Percentiles rank a stretch among this genome's conserved stretches.
phyloP scores from a whole-genome alignment of 1,140 invertebrate species.

The Lepidostoma basale region DNA sequence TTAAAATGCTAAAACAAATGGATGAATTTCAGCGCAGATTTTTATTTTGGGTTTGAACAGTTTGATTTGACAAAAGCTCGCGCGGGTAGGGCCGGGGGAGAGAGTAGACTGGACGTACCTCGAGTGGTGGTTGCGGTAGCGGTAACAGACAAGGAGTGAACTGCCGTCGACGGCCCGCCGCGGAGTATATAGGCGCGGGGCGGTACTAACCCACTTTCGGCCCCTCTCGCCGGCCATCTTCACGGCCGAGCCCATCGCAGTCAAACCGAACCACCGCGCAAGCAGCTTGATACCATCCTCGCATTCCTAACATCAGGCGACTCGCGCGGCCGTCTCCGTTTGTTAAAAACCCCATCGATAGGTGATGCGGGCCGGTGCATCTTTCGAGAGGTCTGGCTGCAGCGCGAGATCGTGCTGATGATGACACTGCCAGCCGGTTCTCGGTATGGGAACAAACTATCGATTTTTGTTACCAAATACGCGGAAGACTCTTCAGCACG shows the following conservation, averaged over 20 bases:
- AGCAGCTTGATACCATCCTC: no score
- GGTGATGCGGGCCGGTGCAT: neutral
- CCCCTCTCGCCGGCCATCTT: slow-evolving; percentile 11
- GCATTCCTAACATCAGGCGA: no score
- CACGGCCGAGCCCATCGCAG: no score
- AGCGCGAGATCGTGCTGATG: neutral
- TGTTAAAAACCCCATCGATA: neutral
- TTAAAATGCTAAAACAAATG: neutral
- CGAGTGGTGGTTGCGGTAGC: slow-evolving; percentile 25
- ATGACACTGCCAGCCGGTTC: slow-evolving; percentile 17
- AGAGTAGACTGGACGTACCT: slow-evolving; percentile 20
- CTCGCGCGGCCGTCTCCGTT: neutral
- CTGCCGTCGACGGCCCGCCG: slow-evolving; percentile 7
- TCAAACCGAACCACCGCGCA: no score
- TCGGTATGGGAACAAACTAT: slow-evolving; percentile 14
- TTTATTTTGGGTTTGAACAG: no score
- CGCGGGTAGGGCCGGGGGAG: neutral
- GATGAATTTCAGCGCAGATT: slow-evolving; percentile 18
- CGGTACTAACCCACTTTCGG: slow-evolving; percentile 29
- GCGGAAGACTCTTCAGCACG: no score
- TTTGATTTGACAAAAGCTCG: slow-evolving; percentile 8
- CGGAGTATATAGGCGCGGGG: slow-evolving; percentile 33
- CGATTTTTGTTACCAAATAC: slow-evolving; percentile 24
- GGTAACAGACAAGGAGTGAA: slow-evolving; percentile 30
- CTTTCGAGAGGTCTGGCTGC: neutral